A percentile compares a stretch with the other conserved stretches of the same genome.
These are phyloP conservation scores for Drosophila meridionalis DNA, from an alignment of 2,888 invertebrate species.

Conservation along the genomic window DNA sequence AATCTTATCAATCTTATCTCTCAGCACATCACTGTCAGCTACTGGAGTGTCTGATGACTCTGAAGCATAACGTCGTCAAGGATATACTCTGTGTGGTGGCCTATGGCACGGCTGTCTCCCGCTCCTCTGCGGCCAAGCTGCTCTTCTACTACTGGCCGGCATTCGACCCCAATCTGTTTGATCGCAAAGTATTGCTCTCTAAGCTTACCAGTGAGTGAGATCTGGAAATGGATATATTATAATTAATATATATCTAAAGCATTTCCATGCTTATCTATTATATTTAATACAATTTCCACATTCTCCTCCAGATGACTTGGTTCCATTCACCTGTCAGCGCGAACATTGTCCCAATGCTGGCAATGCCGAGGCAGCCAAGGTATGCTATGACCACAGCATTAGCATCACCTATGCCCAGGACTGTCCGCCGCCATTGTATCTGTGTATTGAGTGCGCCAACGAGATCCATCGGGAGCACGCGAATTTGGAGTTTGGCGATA, in stretches of 20 bases:
- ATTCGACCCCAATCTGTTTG: conserved; percentile 96
- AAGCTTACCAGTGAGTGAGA: conserved; percentile 91
- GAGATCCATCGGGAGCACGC: conserved; percentile 95
- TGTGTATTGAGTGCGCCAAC: conserved; percentile 98
- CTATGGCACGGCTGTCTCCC: conserved; percentile 96
- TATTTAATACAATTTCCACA: neutral
- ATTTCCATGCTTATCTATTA: neutral
- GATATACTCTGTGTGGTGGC: conserved; percentile 98
- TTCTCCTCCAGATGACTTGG: conserved; percentile 87
- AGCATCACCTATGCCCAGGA: conserved; percentile 94
- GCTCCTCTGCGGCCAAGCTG: conserved; percentile 98
- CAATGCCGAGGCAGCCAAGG: conserved; percentile 94
- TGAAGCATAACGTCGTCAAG: conserved; percentile 95
- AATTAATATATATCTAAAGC: too few relatives aligned
- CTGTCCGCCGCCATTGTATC: conserved; percentile 96
- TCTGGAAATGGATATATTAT: neutral
- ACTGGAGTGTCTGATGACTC: conserved; percentile 97
- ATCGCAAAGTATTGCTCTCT: conserved; percentile 93
- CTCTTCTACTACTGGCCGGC: conserved; percentile 99
- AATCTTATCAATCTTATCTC: conserved; percentile 6
- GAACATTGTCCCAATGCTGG: conserved; percentile 96
- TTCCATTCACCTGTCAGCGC: conserved; percentile 94
- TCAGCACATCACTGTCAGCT: conserved; percentile 98
- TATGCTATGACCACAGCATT: conserved; percentile 96
- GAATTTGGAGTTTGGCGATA: conserved; percentile 93